Evolutionary conservation across 2,888 invertebrate species (phyloP), one percentile per base, ranked within the genome.

Genomic region (Eupsilia transversa): DNA sequence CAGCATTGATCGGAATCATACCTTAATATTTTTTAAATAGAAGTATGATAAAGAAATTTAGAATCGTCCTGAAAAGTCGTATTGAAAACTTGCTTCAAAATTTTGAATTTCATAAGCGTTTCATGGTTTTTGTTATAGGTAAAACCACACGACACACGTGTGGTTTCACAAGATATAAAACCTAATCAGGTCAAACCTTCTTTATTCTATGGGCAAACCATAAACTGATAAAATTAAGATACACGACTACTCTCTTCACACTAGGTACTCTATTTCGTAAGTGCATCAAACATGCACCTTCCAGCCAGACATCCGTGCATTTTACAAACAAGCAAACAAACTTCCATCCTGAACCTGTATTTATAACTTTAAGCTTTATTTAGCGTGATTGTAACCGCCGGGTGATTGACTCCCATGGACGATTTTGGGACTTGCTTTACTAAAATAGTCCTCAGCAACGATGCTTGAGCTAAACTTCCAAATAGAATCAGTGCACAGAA

Each of bases 401-500:
- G 93, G 92, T 93, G 93, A 92, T 89, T 93, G 93, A 92, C 93
- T 91, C 70, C 79, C 59, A 66, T 65, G 57, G 60, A 80, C 89
- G 82, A 86, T 88, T 92, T 91, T 85, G 89, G 93, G 89, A 88
- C 82, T 52, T 72, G 82, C 82, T 83, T 80, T 72, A 87, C 89
- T 79, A 78, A 90, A 91, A 91, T 91, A 91, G 89, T 87, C 82
- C 60, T 79, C 78, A 78, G 59, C 60, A 66, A 66, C 64, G 71
- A 84, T 7, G 79, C 79, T 79, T 83, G 68, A 73, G 74, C 78
- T 81, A 73, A 79, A 77, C 76, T 71, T 64, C 80, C 66, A 73
- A 60, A 68, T 60, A 67, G 30, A 33, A n/a, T 7, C 2, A 5
- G 1, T 3, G 41, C 68, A 82, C n/a, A 2, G 49, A 23, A 87